Percentiles rank a stretch among this genome's conserved stretches.
These are phyloP conservation scores for Acholoe squamosa DNA, from an alignment of 2,888 invertebrate genomes.

Conservation along the genomic window DNA sequence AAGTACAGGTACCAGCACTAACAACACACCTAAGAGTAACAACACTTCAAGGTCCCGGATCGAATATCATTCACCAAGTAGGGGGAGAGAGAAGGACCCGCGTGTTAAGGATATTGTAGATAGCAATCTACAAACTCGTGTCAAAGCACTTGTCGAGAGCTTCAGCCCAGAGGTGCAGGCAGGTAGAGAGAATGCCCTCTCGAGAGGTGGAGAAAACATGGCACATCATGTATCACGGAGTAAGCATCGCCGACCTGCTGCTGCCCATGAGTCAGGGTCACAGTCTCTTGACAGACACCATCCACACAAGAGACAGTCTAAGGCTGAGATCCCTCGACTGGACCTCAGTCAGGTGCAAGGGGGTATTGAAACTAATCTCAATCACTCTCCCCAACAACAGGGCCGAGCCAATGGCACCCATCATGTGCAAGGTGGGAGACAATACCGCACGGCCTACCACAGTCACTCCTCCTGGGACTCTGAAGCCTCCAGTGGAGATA, in stretches of 20 bases:
- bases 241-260: not conserved
- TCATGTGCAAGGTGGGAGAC: not conserved
- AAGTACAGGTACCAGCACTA: not conserved
- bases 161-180: not conserved
- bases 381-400: not conserved
- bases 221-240: not conserved
- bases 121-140: conserved; percentile 6
- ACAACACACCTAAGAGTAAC: not conserved
- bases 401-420: not conserved
- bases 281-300: conserved; percentile 10
- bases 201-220: not conserved
- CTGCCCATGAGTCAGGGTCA: not conserved
- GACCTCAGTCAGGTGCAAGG: conserved; percentile 47
- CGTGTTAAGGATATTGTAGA: not conserved
- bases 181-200: not conserved
- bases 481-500: conserved; percentile 29
- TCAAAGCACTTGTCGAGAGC: conserved; percentile 31
- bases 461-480: conserved; percentile 23
- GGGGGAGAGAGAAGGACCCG: not conserved
- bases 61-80: conserved; percentile 28
- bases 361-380: not conserved
- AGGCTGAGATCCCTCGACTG: conserved; percentile 7
- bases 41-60: not conserved
- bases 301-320: not conserved
- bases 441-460: not conserved